These are phyloP conservation scores for Cricetomys ansorgei DNA, from an alignment of 2,113 vertebrate genomes.

Conservation along the genomic window DNA sequence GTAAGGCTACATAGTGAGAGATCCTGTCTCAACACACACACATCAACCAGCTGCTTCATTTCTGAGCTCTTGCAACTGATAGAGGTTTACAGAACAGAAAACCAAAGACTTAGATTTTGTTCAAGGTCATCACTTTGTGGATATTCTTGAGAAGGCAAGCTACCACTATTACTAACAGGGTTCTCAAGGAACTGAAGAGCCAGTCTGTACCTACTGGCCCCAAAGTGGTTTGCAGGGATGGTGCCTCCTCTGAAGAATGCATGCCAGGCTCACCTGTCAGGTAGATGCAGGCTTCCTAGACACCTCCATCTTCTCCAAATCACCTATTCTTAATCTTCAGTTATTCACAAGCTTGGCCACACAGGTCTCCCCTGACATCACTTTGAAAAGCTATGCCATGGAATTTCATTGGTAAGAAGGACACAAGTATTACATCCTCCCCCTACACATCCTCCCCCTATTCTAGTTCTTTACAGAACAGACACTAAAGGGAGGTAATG, in stretches of 20 bases:
- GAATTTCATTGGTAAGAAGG: background rate
- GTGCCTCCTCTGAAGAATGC: background rate
- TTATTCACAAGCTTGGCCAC: background rate
- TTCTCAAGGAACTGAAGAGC: background rate
- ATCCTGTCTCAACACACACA: background rate
- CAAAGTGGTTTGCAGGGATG: background rate
- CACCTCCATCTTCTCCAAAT: background rate
- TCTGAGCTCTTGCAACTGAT: background rate
- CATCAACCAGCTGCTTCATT: background rate
- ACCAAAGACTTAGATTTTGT: background rate
- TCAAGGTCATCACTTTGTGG: background rate
- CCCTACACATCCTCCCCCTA: no score
- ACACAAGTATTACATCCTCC: no score
- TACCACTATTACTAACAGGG: background rate
- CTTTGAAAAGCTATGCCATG: background rate
- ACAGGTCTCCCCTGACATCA: no score
- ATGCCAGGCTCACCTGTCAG: background rate
- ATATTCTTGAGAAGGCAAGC: background rate
- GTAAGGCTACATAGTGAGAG: background rate
- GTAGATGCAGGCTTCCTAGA: background rate
- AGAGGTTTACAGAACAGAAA: background rate
- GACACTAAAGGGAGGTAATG: background rate
- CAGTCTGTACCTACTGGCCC: rapidly evolving
- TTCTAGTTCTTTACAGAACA: background rate
- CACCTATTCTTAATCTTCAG: background rate